Base-by-base conservation (phyloP, 2,113 vertebrate genomes). In the Python bivittatus region DNA sequence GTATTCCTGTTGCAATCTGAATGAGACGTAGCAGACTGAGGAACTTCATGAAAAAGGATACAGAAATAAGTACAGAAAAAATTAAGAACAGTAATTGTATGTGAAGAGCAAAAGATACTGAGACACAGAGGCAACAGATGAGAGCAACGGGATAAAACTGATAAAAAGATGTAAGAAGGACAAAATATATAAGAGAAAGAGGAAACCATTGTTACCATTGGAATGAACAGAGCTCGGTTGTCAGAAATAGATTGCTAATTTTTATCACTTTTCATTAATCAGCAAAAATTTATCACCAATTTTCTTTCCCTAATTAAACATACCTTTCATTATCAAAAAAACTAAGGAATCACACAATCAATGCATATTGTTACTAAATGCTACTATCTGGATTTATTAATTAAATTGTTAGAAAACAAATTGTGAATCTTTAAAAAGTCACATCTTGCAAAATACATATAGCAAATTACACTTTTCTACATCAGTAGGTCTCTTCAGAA, bases 111-210 rank as follows among this genome's bases (percentile, higher is more conserved):
- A 93, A 84, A 38, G 42, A n/a, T 38, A 90, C 2, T 64, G n/a
- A 61, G 8, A 58, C 57, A 23, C 57, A 60, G 60, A 12, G 10
- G 6, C 15, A 88, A 33, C 90, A 89, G 58, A 88, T 27, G 8
- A 6, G 9, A 20, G 29, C 2, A 57, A n/a, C 20, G 92, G 54
- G 53, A 58, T 83, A 27, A 54, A 86, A 86, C 13, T 56, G 52
- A n/a, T 53, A 38, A 87, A 87, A 87, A 79, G 53, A 0, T 3
- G 15, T 60, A 29, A 52, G 91, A 86, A 92, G 92, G 89, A 91
- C 84, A 84, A 93, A 91, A 54, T 48, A 90, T 64, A 85, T 90
- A 87, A 33, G 29, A 91, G 93, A 95, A 91, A 88, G 20, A 86
- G 0, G 72, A 94, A 72, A 79, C 17, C 20, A 79, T 84, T 42